A percentile compares a stretch with the other conserved stretches of the same genome.
phyloP scores from a whole-genome alignment of 2,113 vertebrate species.

The Trematomus loennbergii region DNA sequence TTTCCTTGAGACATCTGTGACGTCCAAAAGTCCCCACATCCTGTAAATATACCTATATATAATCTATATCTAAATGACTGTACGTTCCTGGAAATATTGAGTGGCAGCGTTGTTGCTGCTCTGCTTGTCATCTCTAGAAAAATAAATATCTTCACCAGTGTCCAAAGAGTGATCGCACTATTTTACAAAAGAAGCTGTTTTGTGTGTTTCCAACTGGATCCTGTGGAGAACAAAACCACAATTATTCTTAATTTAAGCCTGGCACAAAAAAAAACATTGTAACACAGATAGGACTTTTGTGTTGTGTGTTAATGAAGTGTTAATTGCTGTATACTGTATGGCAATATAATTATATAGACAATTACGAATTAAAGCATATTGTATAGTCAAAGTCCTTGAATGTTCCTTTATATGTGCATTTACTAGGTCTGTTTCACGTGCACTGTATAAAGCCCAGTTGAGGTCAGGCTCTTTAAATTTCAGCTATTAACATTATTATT shows the following conservation, averaged over 20 bases:
- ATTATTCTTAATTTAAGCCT: constrained; percentile 39
- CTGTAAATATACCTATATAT: constrained; percentile 79
- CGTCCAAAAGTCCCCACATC: constrained; percentile 67
- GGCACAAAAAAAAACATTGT: constrained; percentile 8
- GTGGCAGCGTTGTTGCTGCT: constrained; percentile 73
- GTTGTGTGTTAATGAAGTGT: too few species aligned
- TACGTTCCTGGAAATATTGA: constrained; percentile 78
- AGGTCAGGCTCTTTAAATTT: too few species aligned
- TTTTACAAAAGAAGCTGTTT: constrained; percentile 89
- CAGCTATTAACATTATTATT: too few species aligned
- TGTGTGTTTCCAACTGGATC: constrained; percentile 89
- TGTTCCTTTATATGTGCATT: too few species aligned
- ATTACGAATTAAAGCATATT: too few species aligned
- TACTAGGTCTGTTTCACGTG: too few species aligned
- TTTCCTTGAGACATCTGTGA: constrained; percentile 63
- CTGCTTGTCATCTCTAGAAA: constrained; percentile 91
- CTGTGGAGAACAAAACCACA: constrained; percentile 83
- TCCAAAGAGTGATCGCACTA: constrained; percentile 87
- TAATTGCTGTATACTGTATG: too few species aligned
- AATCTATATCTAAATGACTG: constrained; percentile 78
- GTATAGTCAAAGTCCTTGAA: too few species aligned
- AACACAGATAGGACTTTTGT: background rate
- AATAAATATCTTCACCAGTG: constrained; percentile 97
- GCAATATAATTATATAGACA: too few species aligned
- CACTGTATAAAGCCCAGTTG: too few species aligned